phyloP scores from a whole-genome alignment of 2,113 vertebrate species.

The Ranitomeya imitator region DNA sequence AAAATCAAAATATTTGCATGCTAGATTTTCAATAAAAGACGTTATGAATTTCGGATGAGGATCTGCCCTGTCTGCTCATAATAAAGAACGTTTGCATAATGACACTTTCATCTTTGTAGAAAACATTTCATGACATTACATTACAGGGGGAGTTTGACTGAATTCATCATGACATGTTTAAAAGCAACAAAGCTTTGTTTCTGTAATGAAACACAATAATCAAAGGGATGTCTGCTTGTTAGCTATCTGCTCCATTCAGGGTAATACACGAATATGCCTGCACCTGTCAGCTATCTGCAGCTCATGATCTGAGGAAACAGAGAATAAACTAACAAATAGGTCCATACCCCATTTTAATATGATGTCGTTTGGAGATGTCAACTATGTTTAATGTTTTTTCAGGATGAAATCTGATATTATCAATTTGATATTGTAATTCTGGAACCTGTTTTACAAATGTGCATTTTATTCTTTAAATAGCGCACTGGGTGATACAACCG shows the following conservation, averaged over 20 bases:
- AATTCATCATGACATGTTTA: constrained; percentile 61
- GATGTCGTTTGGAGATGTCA: constrained; percentile 65
- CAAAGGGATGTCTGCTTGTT: constrained; percentile 68
- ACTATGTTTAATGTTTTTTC: constrained; percentile 63
- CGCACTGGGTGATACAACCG: neutral
- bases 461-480: neutral
- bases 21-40: constrained; percentile 44
- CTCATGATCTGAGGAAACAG: constrained; percentile 68
- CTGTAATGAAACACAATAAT: constrained; percentile 59
- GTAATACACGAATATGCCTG: constrained; percentile 70
- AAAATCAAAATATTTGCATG: constrained; percentile 49
- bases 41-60: constrained; percentile 35
- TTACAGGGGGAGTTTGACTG: constrained; percentile 64
- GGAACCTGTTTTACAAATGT: constrained; percentile 8
- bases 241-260: constrained; percentile 71
- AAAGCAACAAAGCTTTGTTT: constrained; percentile 71
- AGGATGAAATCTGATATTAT: constrained; percentile 39
- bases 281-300: constrained; percentile 68
- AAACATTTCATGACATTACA: constrained; percentile 61
- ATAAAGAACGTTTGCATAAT: constrained; percentile 40
- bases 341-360: constrained; percentile 68
- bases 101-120: constrained; percentile 39
- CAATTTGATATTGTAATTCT: neutral
- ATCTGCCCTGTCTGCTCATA: constrained; percentile 52
- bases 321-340: constrained; percentile 69